Evolutionary conservation across 2,888 invertebrate genomes (phyloP).

Genomic region (Chrysomela aeneicollis): DNA sequence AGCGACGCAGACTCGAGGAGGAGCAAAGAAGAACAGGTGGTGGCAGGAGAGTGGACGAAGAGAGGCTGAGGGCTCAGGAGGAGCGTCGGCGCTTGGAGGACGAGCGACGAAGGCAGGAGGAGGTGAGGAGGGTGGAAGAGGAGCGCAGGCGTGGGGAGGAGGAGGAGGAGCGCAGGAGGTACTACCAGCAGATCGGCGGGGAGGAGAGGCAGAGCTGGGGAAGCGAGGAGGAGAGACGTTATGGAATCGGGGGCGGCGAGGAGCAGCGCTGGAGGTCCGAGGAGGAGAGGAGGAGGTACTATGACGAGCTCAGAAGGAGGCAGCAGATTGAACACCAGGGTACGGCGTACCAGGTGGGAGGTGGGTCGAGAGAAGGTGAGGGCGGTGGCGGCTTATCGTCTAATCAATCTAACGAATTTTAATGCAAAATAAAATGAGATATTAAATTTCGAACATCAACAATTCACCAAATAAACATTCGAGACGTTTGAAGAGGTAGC

Average conservation of each 20-base stretch:
- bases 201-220: slow-evolving; percentile 19
- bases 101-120: slow-evolving; percentile 8
- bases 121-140: slow-evolving; percentile 18
- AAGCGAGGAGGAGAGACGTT: slow-evolving; percentile 38
- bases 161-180: slow-evolving; percentile 21
- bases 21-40: no score
- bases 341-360: slow-evolving; percentile 26
- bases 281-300: slow-evolving; percentile 31
- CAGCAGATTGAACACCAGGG: slow-evolving; percentile 9
- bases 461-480: no score
- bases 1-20: slow-evolving; percentile 2
- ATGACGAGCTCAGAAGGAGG: slow-evolving; percentile 27
- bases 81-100: slow-evolving; percentile 9
- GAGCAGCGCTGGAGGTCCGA: slow-evolving; percentile 19
- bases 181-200: slow-evolving; percentile 16
- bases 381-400: no score
- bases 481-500: not conserved
- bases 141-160: slow-evolving; percentile 21
- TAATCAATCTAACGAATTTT: no score
- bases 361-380: slow-evolving; percentile 38
- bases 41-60: slow-evolving; percentile 15
- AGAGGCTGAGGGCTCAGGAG: not conserved
- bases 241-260: slow-evolving; percentile 13
- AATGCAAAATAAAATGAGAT: no score
- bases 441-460: no score